These are phyloP conservation scores for Tetraneura akinire DNA, from an alignment of 1,140 invertebrate species.

Conservation along the genomic window DNA sequence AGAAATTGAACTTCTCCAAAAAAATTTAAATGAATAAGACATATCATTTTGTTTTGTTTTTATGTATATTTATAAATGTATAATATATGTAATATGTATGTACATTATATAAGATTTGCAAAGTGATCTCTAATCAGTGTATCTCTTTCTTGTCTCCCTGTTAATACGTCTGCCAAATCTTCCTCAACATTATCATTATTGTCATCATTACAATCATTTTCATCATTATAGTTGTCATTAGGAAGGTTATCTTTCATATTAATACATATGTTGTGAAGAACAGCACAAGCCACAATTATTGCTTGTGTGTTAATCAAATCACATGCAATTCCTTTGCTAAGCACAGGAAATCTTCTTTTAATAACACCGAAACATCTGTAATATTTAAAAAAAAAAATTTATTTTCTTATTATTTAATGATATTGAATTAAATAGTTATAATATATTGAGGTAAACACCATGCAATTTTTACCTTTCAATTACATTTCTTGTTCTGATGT, in stretches of 20 bases:
- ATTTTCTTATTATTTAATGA: neutral
- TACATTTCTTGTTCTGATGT: too few relatives aligned
- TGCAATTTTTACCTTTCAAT: neutral
- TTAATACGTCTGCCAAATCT: neutral
- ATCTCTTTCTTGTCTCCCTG: neutral
- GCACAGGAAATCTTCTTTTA: slow-evolving; percentile 58
- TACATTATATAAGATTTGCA: neutral
- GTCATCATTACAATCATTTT: neutral
- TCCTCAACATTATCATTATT: neutral
- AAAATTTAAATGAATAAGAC: too few relatives aligned
- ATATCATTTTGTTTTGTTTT: too few relatives aligned
- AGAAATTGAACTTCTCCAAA: too few relatives aligned
- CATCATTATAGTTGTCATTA: too few relatives aligned
- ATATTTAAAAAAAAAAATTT: neutral
- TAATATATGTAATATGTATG: too few relatives aligned
- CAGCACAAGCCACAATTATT: too few relatives aligned
- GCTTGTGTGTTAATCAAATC: slow-evolving; percentile 19
- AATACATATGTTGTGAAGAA: slow-evolving; percentile 22
- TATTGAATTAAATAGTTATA: neutral
- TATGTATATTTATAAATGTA: too few relatives aligned
- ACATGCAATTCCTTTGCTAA: neutral
- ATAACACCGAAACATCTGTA: slow-evolving; percentile 57
- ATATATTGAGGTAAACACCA: neutral
- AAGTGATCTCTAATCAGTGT: neutral
- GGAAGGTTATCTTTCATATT: neutral